phyloP scores from a whole-genome alignment of 2,888 invertebrate species.

The Caenorhabditis drosophilae region DNA sequence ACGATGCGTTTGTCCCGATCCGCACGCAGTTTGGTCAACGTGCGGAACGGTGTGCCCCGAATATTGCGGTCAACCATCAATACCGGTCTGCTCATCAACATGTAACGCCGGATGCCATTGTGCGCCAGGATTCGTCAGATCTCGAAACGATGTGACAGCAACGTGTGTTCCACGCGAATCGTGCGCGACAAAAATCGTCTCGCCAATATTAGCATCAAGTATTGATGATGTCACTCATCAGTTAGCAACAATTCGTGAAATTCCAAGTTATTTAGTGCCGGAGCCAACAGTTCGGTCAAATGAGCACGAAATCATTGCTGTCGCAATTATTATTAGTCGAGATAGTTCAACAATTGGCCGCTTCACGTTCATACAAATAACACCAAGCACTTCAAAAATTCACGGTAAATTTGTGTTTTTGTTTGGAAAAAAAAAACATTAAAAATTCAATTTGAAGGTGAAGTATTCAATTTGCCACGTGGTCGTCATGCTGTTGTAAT shows the following conservation, averaged over 20 bases:
- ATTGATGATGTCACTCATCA: conserved; percentile 25
- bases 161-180: conserved; percentile 49
- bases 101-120: conserved; percentile 55
- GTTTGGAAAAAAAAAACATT: too few relatives aligned
- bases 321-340: conserved; percentile 26
- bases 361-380: conserved; percentile 42
- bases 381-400: conserved; percentile 36
- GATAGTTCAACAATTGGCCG: conserved; percentile 32
- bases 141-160: conserved; percentile 50
- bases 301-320: conserved; percentile 35
- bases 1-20: conserved; percentile 51
- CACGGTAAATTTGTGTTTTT: too few relatives aligned
- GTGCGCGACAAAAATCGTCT: conserved; percentile 21
- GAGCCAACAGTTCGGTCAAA: too few relatives aligned
- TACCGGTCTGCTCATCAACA: conserved; percentile 51
- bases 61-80: conserved; percentile 50
- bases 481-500: conserved; percentile 51
- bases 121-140: conserved; percentile 46
- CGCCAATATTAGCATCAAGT: conserved; percentile 21
- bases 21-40: conserved; percentile 48
- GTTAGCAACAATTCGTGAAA: conserved; percentile 38
- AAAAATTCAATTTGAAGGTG: too few relatives aligned
- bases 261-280: too few relatives aligned
- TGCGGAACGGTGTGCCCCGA: conserved; percentile 57
- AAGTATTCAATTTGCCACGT: conserved; percentile 26